Conservation (phyloP, 1,140 invertebrate genomes). For the Philotrypesis tridentata region DNA sequence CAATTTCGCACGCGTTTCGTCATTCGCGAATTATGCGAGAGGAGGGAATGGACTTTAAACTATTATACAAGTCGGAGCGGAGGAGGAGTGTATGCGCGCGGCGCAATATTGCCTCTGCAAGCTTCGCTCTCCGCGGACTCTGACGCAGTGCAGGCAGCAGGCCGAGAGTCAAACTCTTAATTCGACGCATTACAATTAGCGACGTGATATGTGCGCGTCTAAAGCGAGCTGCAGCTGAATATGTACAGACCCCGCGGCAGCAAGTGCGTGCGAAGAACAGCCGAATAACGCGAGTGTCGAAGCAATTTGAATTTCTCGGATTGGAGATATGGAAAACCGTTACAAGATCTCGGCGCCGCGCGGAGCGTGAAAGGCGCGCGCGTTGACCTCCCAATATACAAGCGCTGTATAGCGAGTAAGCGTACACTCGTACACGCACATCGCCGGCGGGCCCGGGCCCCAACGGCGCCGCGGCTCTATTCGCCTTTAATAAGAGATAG, state of each 20-base stretch:
- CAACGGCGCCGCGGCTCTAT: too few relatives aligned
- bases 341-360: conserved; percentile 4
- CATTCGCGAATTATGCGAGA: conserved; percentile 28
- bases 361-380: conserved; percentile 30
- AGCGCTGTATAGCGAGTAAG: too few relatives aligned
- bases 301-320: conserved; percentile 30
- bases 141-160: too few relatives aligned
- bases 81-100: background rate
- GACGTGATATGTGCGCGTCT: conserved; percentile 9
- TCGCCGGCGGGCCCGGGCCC: background rate
- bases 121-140: conserved; percentile 10
- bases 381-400: conserved; percentile 26
- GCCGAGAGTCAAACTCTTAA: conserved; percentile 39
- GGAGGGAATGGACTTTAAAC: conserved; percentile 8
- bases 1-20: conserved; percentile 20
- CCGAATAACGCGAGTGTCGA: conserved; percentile 33
- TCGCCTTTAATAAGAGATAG: conserved; percentile 36
- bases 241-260: background rate
- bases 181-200: conserved; percentile 45
- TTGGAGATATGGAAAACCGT: conserved; percentile 16
- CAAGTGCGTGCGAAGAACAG: background rate
- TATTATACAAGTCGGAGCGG: conserved; percentile 32
- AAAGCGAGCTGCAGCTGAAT: background rate
- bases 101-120: background rate
- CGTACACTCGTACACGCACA: background rate